Evolutionary conservation across 2,888 invertebrate species (phyloP), one percentile per base, ranked within the genome.

Genomic region (Drosophila falleni): DNA sequence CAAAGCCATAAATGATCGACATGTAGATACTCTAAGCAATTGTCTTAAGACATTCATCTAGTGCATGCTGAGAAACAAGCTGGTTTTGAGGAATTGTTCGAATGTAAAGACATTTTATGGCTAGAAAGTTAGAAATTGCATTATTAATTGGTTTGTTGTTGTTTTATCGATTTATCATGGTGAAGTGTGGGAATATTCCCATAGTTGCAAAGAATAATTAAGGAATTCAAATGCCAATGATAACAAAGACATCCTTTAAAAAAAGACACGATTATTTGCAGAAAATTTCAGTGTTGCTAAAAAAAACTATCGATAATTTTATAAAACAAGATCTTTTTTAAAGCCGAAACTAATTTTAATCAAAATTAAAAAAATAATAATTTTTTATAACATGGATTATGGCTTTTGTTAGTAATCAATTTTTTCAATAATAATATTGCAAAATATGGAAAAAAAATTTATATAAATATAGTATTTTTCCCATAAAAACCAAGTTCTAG

Each of bases 81-180:
- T 13, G 16, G 44, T 6, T 16, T 13, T 33, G n/a, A n/a, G 3
- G 8, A 23, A 2, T 37, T 37, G 35, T 35, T n/a, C 10, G 51
- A 23, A 37, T 51, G 37, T 16, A 53, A 39, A 29, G 26, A 11
- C 11, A 44, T 56, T 56, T 44, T 44, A 56, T 35, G 23, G 33
- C 15, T 26, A 23, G 33, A 54, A 54, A 23, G 42, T 42, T n/a
- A 4, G 31, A 33, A 54, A 42, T 42, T 9, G 29, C 16, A 4
- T 5, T 19, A 16, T 31, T 42, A 8, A 54, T 41, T 29, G 46
- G 8, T 8, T 9, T 47, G 26, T 23, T 47, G 26, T 23, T 29
- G 54, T 11, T 31, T 41, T 54, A 29, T 44, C 23, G 55, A 56
- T 56, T 44, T 44, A 44, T 23, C 33, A 23, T 8, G 42, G 5